phyloP scores from a whole-genome alignment of 1,140 invertebrate species.

The Armadillidium nasatum region DNA sequence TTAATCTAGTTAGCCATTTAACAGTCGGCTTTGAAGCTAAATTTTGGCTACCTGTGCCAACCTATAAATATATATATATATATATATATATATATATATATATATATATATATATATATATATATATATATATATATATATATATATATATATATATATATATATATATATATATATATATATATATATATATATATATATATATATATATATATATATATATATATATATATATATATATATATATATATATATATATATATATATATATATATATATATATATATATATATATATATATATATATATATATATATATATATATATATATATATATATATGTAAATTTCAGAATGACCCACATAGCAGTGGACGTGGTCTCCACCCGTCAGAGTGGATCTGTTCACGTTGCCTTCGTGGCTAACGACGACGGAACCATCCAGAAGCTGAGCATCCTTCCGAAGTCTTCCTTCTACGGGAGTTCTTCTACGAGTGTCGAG shows the following conservation, averaged over 20 bases:
- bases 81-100: no score
- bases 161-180: no score
- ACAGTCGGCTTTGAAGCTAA: no score
- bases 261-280: conserved; percentile 14
- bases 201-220: conserved; percentile 23
- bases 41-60: no score
- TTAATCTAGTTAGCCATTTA: no score
- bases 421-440: conserved; percentile 52
- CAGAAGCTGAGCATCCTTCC: conserved; percentile 76
- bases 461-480: conserved; percentile 50
- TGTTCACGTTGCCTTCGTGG: conserved; percentile 50
- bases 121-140: no score
- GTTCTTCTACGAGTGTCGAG: conserved; percentile 56
- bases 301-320: conserved; percentile 29
- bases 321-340: not conserved
- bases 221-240: not conserved
- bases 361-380: conserved; percentile 72
- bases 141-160: no score
- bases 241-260: not conserved
- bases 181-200: conserved; percentile 10
- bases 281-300: conserved; percentile 27
- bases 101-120: no score
- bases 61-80: no score
- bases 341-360: conserved; percentile 56
- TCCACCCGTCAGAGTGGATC: conserved; percentile 54